Conservation (phyloP, 2,113 vertebrate genomes). For the Urocolius indicus region DNA sequence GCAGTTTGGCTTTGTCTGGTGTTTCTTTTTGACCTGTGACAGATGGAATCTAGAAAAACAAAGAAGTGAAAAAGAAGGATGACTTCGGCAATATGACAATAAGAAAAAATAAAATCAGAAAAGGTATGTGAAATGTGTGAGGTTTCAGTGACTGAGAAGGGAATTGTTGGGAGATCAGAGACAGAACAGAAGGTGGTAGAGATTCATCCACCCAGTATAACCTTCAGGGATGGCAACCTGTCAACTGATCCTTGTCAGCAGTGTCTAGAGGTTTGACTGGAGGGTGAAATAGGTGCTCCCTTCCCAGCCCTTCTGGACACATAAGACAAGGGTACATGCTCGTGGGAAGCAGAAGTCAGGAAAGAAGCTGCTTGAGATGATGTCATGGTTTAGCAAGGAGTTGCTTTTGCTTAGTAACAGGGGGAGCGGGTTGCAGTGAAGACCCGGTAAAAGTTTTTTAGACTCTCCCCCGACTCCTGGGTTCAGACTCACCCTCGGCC, state of each 20-base stretch:
- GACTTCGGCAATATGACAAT: not conserved
- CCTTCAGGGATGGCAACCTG: not conserved
- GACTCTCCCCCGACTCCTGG: no score
- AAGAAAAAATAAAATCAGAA: not conserved
- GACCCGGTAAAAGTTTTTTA: no score
- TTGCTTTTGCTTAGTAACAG: no score
- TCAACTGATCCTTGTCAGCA: conserved; percentile 6
- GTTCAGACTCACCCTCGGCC: no score
- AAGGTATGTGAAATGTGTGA: not conserved
- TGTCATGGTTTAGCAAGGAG: no score
- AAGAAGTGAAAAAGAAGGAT: not conserved
- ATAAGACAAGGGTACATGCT: accelerated
- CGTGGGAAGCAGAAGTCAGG: not conserved
- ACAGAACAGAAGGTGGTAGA: not conserved
- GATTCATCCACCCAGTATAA: not conserved
- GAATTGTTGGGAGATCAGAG: accelerated
- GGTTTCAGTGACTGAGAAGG: not conserved
- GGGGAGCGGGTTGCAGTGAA: no score
- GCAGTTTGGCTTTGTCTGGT: not conserved
- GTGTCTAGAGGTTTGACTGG: not conserved
- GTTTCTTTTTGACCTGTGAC: not conserved
- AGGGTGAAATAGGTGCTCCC: not conserved
- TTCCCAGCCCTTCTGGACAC: not conserved
- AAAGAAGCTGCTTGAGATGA: not conserved
- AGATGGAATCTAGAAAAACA: not conserved